Evolutionary conservation across 2,888 invertebrate species (phyloP).

Genomic region (Drosophila putrida): DNA sequence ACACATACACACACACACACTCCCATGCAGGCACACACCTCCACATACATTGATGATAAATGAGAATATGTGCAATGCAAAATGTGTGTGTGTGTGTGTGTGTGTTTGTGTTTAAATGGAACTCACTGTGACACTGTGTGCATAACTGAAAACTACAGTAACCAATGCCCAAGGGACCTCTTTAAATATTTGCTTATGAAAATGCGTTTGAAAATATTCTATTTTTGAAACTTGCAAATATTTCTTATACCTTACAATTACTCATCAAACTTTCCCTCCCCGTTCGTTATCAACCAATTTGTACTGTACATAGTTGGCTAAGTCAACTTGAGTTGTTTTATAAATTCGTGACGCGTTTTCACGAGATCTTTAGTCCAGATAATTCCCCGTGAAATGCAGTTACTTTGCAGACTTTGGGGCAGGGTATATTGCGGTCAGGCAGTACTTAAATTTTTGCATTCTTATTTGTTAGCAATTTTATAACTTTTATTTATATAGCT

Average conservation of each 20-base stretch:
- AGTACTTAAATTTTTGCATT: slow-evolving; percentile 28
- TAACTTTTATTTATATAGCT: slow-evolving; percentile 25
- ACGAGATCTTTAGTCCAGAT: slow-evolving; percentile 59
- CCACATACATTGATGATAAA: slow-evolving; percentile 40
- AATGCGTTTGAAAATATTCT: not conserved
- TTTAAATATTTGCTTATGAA: not conserved
- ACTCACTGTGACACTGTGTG: slow-evolving; percentile 48
- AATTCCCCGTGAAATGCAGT: slow-evolving; percentile 30
- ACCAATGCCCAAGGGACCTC: slow-evolving; percentile 1
- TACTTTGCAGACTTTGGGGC: not conserved
- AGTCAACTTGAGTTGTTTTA: slow-evolving; percentile 8
- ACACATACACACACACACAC: not conserved
- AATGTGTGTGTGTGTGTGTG: slow-evolving; percentile 12
- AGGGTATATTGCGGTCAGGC: slow-evolving; percentile 31
- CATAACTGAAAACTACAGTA: slow-evolving; percentile 29
- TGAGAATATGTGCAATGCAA: slow-evolving; percentile 58
- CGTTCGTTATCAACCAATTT: not conserved
- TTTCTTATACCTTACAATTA: too few relatives aligned
- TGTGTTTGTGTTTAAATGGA: slow-evolving; percentile 16
- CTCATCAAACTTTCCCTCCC: not conserved
- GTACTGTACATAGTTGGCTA: slow-evolving; percentile 27
- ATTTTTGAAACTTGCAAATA: too few relatives aligned
- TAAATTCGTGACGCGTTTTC: slow-evolving; percentile 38
- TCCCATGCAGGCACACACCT: not conserved
- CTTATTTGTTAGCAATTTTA: slow-evolving; percentile 37